A percentile compares a stretch with the other conserved stretches of the same genome.
Conservation (phyloP, 1,140 invertebrate species). For the Wasmannia auropunctata region DNA sequence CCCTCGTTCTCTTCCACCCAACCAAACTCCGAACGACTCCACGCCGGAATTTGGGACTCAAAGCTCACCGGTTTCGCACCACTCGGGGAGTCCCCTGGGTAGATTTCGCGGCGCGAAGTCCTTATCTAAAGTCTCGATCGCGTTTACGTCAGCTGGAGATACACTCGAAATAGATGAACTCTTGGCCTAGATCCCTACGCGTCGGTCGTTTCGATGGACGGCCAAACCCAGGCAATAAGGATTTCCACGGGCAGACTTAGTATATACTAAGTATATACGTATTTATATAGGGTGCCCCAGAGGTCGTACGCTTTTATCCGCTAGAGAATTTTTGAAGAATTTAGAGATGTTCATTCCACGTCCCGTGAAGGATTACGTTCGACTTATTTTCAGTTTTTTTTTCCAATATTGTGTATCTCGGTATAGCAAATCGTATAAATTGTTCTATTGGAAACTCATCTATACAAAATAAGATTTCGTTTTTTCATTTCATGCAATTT, state of each 20-base stretch:
- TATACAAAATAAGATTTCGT: not conserved
- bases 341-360: not conserved
- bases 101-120: conserved; percentile 63
- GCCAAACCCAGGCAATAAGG: conserved; percentile 59
- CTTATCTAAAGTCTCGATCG: conserved; percentile 80
- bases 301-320: conserved; percentile 13
- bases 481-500: not conserved
- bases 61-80: conserved; percentile 33
- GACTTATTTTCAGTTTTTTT: not conserved
- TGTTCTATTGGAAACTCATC: not conserved
- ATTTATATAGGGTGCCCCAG: not conserved
- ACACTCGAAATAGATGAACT: conserved; percentile 85
- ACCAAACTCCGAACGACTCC: not conserved
- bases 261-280: conserved; percentile 11
- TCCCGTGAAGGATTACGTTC: not conserved
- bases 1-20: not conserved
- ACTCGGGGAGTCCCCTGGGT: conserved; percentile 54
- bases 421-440: not conserved
- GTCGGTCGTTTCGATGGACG: conserved; percentile 64
- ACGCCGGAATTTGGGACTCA: conserved; percentile 36
- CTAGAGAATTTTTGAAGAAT: conserved; percentile 17
- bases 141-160: conserved; percentile 81
- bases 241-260: conserved; percentile 39
- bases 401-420: not conserved
- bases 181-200: conserved; percentile 82